Evolutionary conservation across 2,888 invertebrate genomes (phyloP).

Genomic region (Caenorhabditis sp.): DNA sequence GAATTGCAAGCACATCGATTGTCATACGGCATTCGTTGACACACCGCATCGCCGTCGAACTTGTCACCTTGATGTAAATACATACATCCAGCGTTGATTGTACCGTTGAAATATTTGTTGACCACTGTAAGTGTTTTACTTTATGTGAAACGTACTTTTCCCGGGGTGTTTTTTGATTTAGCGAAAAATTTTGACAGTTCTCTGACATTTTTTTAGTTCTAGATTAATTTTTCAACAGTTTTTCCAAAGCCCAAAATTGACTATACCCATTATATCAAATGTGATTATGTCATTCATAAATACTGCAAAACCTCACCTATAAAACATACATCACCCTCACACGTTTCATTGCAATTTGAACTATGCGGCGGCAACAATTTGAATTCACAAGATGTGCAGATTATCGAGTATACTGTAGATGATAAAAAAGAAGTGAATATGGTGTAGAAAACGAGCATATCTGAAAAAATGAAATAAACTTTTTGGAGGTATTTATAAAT

Average conservation of each 20-base stretch:
- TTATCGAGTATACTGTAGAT: conserved; percentile 28
- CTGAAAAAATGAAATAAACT: background rate
- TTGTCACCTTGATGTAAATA: conserved; percentile 28
- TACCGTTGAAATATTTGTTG: conserved; percentile 53
- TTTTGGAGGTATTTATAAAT: background rate
- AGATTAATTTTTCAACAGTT: too few relatives aligned
- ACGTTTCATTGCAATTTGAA: conserved; percentile 34
- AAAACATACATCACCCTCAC: conserved; percentile 51
- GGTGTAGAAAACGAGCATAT: background rate
- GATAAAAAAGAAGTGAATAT: conserved; percentile 1
- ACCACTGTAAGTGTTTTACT: conserved; percentile 32
- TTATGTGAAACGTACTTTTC: background rate
- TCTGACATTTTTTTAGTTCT: too few relatives aligned
- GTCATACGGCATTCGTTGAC: conserved; percentile 33
- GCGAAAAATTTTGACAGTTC: too few relatives aligned
- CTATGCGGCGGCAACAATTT: conserved; percentile 29
- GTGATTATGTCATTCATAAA: too few relatives aligned
- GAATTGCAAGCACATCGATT: conserved; percentile 44
- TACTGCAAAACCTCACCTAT: too few relatives aligned
- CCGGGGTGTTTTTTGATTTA: too few relatives aligned
- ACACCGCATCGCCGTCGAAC: conserved; percentile 33
- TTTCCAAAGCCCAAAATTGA: too few relatives aligned
- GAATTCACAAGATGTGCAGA: conserved; percentile 45
- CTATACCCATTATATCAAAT: too few relatives aligned
- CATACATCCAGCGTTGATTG: conserved; percentile 55